phyloP scores from a whole-genome alignment of 2,113 vertebrate genomes.

The Paramisgurnus dabryanus region DNA sequence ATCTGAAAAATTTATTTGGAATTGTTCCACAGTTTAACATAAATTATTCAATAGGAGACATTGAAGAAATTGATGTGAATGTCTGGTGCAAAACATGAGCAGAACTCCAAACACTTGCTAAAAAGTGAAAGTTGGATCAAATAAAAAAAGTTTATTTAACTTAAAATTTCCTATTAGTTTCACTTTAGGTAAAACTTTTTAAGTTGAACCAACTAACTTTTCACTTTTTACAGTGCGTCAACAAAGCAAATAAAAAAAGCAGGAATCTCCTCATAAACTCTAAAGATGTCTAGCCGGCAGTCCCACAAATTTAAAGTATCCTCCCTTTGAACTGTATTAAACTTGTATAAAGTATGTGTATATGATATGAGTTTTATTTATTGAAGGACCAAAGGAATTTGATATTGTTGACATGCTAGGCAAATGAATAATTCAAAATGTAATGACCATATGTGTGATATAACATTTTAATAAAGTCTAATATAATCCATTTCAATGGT shows the following conservation, averaged over 20 bases:
- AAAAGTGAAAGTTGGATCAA: too few species aligned
- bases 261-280: background rate
- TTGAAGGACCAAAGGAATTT: slow-evolving; percentile 93
- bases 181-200: too few species aligned
- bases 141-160: too few species aligned
- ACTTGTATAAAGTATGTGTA: slow-evolving; percentile 88
- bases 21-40: background rate
- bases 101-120: too few species aligned
- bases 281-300: slow-evolving; percentile 20
- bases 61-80: background rate
- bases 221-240: background rate
- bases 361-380: slow-evolving; percentile 90
- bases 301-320: slow-evolving; percentile 50
- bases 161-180: too few species aligned
- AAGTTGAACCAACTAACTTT: too few species aligned
- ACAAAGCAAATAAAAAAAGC: background rate
- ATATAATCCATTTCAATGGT: slow-evolving; percentile 80
- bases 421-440: slow-evolving; percentile 80
- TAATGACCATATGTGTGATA: slow-evolving; percentile 79
- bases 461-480: slow-evolving; percentile 83
- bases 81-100: too few species aligned
- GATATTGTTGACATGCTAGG: slow-evolving; percentile 79
- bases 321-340: slow-evolving; percentile 78
- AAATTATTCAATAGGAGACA: background rate
- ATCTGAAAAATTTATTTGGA: background rate